phyloP scores from a whole-genome alignment of 2,888 invertebrate genomes.

The Macrophya annulata region DNA sequence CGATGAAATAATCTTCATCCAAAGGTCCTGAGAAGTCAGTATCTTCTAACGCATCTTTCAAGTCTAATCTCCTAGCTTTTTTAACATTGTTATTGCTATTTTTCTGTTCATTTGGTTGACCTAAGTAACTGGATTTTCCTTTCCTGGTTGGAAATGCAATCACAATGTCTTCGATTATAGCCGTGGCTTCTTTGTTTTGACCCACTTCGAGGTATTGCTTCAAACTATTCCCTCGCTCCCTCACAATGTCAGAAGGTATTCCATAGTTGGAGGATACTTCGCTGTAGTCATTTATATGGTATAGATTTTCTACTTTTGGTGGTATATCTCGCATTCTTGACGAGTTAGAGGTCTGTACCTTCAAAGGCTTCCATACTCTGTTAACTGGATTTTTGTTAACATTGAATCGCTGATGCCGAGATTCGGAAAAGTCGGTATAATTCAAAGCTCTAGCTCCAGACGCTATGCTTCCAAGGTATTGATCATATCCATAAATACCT shows the following conservation, averaged over 20 bases:
- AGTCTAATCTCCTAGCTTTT: not conserved
- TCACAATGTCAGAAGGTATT: slow-evolving; percentile 55
- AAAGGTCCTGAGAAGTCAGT: slow-evolving; percentile 63
- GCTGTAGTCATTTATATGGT: slow-evolving; percentile 57
- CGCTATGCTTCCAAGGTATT: slow-evolving; percentile 40
- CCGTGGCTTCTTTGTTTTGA: not conserved
- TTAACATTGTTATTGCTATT: not conserved
- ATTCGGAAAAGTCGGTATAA: slow-evolving; percentile 43
- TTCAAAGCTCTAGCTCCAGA: slow-evolving; percentile 53
- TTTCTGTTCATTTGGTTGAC: not conserved
- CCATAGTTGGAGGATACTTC: slow-evolving; percentile 20
- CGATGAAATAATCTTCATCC: slow-evolving; percentile 60
- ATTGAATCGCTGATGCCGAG: not conserved
- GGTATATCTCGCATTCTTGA: slow-evolving; percentile 40
- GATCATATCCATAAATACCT: slow-evolving; percentile 54
- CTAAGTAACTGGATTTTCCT: slow-evolving; percentile 9
- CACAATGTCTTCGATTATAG: slow-evolving; percentile 41
- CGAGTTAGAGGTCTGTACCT: not conserved
- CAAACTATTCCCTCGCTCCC: slow-evolving; percentile 60
- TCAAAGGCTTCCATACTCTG: slow-evolving; percentile 49
- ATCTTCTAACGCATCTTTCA: slow-evolving; percentile 58
- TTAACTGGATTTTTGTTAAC: slow-evolving; percentile 32
- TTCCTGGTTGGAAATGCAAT: slow-evolving; percentile 46
- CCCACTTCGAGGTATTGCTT: slow-evolving; percentile 65
- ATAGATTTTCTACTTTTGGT: slow-evolving; percentile 10